Base-by-base conservation (phyloP, 2,888 invertebrate species). In the Timema cristinae region DNA sequence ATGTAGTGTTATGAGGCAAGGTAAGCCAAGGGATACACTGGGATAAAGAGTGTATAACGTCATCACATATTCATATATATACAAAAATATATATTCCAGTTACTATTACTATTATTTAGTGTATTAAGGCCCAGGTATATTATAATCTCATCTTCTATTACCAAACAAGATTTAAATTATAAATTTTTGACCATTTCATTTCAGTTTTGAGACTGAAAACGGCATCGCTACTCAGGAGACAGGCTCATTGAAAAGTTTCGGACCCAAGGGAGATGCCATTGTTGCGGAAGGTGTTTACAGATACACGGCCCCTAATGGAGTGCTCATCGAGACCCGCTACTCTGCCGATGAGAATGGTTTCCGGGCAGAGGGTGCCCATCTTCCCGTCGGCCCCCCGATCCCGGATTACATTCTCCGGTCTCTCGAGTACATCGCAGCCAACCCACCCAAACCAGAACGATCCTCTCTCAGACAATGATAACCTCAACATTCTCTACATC, bases 161-260 rank as follows among this genome's bases (percentile, higher is more conserved):
- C 2, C 4, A 32, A 32, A 32, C 32, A 32, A 32, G 32, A 2
- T 32, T 32, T 32, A 32, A 32, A 32, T 32, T 32, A 32, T 32
- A 1, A 32, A 32, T 32, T 32, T 32, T 1, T 32, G 32, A 32
- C 32, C 32, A 32, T 32, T 32, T 32, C 4, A 32, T 32, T 15
- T 32, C 63, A 63, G 63, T 48, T 63, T 63, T 48, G 63, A 63
- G 47, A 63, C 63, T 5, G 63, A 63, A 48, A 63, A 63, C 63
- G 63, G 63, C 63, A 63, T 63, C 63, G 10, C 63, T 13, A 48
- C 63, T 10, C 63, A 63, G 63, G 63, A 63, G n/a, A 13, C 13
- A 8, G 63, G 63, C 32, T 48, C 63, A 5, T 48, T 63, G 47
- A 10, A 32, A 8, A 63, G 48, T 48, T 32, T n/a, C 47, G 63